A percentile compares a stretch with the other conserved stretches of the same genome.
phyloP scores from a whole-genome alignment of 1,140 invertebrate genomes.

The Belonocnema kinseyi region DNA sequence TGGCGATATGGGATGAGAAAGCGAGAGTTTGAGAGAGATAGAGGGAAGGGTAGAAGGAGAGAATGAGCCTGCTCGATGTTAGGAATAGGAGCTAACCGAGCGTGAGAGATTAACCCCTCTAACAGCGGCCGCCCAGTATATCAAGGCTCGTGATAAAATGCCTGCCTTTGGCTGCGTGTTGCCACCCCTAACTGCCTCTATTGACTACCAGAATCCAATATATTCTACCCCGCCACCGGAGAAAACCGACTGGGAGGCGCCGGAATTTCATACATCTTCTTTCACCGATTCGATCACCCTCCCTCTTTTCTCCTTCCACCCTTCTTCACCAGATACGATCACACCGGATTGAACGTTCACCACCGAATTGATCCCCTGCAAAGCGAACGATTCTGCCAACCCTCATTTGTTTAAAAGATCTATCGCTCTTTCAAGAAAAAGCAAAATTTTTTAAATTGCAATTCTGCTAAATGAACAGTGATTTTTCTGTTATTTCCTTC shows the following conservation, averaged over 20 bases:
- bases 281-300: conserved; percentile 62
- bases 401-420: conserved; percentile 38
- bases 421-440: conserved; percentile 34
- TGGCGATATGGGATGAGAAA: conserved; percentile 24
- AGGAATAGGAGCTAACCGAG: conserved; percentile 75
- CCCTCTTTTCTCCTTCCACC: conserved; percentile 50
- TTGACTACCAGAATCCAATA: conserved; percentile 75
- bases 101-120: conserved; percentile 76
- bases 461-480: too few relatives aligned
- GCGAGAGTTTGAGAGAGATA: conserved; percentile 30
- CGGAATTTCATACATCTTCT: conserved; percentile 75
- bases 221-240: conserved; percentile 70
- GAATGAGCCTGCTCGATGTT: conserved; percentile 66
- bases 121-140: conserved; percentile 74
- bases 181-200: conserved; percentile 75
- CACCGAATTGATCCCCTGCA: conserved; percentile 56
- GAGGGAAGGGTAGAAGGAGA: conserved; percentile 34
- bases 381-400: conserved; percentile 36
- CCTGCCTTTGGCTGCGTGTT: conserved; percentile 69
- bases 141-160: conserved; percentile 75
- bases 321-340: conserved; percentile 58
- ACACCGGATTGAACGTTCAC: conserved; percentile 63
- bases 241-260: conserved; percentile 73
- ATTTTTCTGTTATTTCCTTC: too few relatives aligned
- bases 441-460: conserved; percentile 4